phyloP scores from a whole-genome alignment of 53 echinoderm and acorn worm genomes.

The Holothuria leucospilota region DNA sequence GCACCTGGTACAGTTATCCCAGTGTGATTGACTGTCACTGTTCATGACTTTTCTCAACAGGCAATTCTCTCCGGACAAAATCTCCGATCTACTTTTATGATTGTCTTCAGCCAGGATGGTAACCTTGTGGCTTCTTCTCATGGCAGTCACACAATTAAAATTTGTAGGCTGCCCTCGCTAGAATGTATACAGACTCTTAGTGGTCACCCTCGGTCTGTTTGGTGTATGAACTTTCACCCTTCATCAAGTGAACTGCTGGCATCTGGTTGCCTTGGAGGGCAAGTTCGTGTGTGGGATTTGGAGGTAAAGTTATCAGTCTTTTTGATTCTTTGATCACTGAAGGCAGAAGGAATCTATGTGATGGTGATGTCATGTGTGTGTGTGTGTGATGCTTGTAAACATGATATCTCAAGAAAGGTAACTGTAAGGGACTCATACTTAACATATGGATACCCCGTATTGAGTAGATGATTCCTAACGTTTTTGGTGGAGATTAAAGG shows the following conservation, averaged over 20 bases:
- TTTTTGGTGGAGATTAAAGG: no score
- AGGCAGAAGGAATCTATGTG: no score
- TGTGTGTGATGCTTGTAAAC: no score
- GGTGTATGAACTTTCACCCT: slow-evolving; percentile 96
- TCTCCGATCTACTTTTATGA: slow-evolving; percentile 76
- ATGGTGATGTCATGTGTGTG: no score
- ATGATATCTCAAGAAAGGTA: no score
- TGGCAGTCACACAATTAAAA: slow-evolving; percentile 87
- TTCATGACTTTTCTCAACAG: background rate
- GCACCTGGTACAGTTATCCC: no score
- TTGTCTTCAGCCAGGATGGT: slow-evolving; percentile 89
- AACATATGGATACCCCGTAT: no score
- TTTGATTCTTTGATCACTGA: no score
- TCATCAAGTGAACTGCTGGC: slow-evolving; percentile 94
- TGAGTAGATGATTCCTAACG: no score
- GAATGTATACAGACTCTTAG: slow-evolving; percentile 85
- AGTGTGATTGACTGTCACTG: no score
- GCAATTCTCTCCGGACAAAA: slow-evolving; percentile 2
- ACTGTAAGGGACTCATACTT: no score
- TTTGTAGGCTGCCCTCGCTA: slow-evolving; percentile 75
- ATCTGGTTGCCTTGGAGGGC: slow-evolving; percentile 93
- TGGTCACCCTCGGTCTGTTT: slow-evolving; percentile 93
- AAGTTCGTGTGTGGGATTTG: slow-evolving; percentile 96
- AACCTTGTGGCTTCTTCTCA: slow-evolving; percentile 91
- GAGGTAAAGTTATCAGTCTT: slow-evolving; percentile 65